Conservation (phyloP, 1,140 invertebrate species). For the Centruroides sculpturatus region DNA sequence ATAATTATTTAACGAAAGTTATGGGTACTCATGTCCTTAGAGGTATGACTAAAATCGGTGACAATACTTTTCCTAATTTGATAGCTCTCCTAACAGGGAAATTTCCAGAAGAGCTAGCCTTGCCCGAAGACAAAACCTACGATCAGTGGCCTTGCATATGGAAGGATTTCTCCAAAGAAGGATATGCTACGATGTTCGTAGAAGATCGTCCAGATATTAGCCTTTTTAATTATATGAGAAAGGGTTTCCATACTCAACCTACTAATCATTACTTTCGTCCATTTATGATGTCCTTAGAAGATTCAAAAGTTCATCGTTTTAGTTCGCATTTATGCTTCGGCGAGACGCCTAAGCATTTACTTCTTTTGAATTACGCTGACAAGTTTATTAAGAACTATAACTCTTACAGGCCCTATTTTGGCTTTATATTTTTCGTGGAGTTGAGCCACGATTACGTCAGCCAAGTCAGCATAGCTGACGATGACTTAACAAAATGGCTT, state of each 20-base stretch:
- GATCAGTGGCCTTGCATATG: constrained; percentile 19
- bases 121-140: neutral
- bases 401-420: constrained; percentile 11
- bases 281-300: constrained; percentile 19
- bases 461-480: constrained; percentile 16
- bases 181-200: constrained; percentile 20
- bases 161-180: constrained; percentile 17
- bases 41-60: constrained; percentile 31
- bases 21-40: constrained; percentile 48
- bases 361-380: constrained; percentile 11
- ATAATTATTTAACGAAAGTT: constrained; percentile 51
- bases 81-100: constrained; percentile 27
- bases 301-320: constrained; percentile 7
- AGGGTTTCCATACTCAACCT: constrained; percentile 18
- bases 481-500: constrained; percentile 15
- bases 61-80: constrained; percentile 34
- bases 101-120: neutral
- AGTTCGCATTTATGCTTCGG: constrained; percentile 17
- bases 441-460: constrained; percentile 18
- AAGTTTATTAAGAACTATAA: constrained; percentile 14
- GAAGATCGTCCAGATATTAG: constrained; percentile 19
- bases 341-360: constrained; percentile 13
- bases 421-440: constrained; percentile 19
- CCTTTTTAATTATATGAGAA: constrained; percentile 19
- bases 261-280: constrained; percentile 22